Conservation (phyloP, 1,140 invertebrate genomes). For the Drosophila biarmipes region DNA sequence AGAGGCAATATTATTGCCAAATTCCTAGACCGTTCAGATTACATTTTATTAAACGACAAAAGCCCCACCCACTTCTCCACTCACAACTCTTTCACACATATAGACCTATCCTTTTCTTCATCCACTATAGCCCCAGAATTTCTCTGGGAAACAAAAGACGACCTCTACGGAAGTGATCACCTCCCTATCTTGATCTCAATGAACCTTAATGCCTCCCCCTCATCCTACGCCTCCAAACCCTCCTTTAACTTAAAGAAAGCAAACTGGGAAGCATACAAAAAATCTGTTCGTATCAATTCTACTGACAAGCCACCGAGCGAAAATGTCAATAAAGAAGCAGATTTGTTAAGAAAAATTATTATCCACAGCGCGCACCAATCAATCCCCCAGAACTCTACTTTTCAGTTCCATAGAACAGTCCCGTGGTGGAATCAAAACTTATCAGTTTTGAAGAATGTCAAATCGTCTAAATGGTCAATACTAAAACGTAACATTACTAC, state of each 20-base stretch:
- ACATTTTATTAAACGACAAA: not conserved
- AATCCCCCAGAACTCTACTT: not conserved
- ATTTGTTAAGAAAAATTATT: not conserved
- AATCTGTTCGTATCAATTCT: not conserved
- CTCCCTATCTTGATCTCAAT: not conserved
- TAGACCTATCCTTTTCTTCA: not conserved
- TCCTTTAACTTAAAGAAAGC: too few species aligned
- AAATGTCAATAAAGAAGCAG: not conserved
- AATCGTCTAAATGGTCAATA: too few species aligned
- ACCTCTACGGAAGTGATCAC: not conserved
- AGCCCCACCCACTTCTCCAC: not conserved
- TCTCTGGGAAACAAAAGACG: constrained; percentile 1
- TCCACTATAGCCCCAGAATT: too few species aligned
- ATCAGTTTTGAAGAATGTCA: too few species aligned
- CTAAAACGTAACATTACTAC: too few species aligned
- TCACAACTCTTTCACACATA: not conserved
- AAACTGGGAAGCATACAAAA: too few species aligned
- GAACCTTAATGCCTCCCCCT: not conserved
- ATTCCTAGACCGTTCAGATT: not conserved
- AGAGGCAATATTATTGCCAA: constrained; percentile 3
- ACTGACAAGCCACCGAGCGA: not conserved
- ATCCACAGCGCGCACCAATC: not conserved
- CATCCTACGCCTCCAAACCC: too few species aligned
- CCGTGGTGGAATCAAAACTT: too few species aligned
- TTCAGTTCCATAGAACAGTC: too few species aligned